A percentile compares a stretch with the other conserved stretches of the same genome.
phyloP scores from a whole-genome alignment of 2,113 vertebrate species.

The Opisthocomus hoazin region DNA sequence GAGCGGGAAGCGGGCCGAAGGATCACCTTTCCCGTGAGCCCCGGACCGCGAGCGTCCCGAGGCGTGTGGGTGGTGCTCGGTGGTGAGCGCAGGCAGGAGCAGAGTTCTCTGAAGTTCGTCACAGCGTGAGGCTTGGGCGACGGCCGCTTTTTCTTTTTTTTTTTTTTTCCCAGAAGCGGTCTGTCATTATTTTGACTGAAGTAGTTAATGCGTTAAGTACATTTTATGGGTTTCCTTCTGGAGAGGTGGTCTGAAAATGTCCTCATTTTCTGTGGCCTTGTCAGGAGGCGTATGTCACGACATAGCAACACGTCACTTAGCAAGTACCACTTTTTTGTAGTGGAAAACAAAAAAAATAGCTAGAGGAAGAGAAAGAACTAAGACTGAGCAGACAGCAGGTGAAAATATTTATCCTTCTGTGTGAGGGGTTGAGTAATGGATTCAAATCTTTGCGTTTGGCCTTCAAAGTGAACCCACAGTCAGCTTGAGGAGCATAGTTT shows the following conservation, averaged over 20 bases:
- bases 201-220: not conserved
- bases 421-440: not conserved
- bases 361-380: not conserved
- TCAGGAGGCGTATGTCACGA: rapidly evolving
- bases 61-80: rapidly evolving
- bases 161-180: rapidly evolving
- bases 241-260: not conserved
- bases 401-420: not conserved
- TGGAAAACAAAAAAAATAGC: not conserved
- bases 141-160: not conserved
- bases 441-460: not conserved
- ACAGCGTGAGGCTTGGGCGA: rapidly evolving
- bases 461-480: not conserved
- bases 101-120: rapidly evolving
- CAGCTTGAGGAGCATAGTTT: not conserved
- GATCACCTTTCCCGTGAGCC: rapidly evolving
- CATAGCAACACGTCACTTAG: rapidly evolving
- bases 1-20: no score
- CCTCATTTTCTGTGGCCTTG: not conserved
- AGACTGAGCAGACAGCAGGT: not conserved
- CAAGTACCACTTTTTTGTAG: not conserved
- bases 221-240: not conserved
- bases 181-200: rapidly evolving
- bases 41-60: rapidly evolving
- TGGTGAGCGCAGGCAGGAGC: rapidly evolving